Conservation (phyloP, 2,113 vertebrate species). For the Macrotis lagotis region DNA sequence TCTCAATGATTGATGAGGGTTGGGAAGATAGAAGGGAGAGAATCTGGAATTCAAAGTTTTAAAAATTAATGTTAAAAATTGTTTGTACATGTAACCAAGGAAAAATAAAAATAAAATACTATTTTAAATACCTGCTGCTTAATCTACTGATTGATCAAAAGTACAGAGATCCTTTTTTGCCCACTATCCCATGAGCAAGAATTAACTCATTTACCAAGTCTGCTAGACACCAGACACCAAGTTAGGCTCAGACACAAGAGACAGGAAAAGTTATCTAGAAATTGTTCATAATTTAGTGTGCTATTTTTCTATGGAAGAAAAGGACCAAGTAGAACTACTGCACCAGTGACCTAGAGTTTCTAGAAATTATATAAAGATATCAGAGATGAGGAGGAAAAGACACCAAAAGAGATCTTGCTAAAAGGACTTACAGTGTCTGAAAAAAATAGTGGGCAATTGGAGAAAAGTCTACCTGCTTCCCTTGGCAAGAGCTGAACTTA, state of each 20-base stretch:
- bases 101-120: too few species aligned
- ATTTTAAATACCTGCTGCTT: too few species aligned
- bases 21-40: too few species aligned
- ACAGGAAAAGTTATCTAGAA: neutral
- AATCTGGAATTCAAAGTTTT: too few species aligned
- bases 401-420: neutral
- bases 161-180: neutral
- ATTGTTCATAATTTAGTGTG: neutral
- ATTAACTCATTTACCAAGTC: neutral
- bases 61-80: too few species aligned
- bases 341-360: neutral
- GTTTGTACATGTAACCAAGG: too few species aligned
- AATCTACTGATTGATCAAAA: neutral
- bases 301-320: neutral
- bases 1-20: too few species aligned
- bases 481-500: neutral
- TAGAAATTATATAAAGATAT: neutral
- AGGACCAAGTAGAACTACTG: neutral
- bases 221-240: neutral
- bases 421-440: neutral
- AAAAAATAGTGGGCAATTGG: neutral
- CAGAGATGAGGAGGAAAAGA: neutral
- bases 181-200: neutral
- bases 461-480: neutral
- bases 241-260: neutral